These are phyloP conservation scores for Incurvaria masculella DNA, from an alignment of 2,888 invertebrate genomes.

Conservation along the genomic window DNA sequence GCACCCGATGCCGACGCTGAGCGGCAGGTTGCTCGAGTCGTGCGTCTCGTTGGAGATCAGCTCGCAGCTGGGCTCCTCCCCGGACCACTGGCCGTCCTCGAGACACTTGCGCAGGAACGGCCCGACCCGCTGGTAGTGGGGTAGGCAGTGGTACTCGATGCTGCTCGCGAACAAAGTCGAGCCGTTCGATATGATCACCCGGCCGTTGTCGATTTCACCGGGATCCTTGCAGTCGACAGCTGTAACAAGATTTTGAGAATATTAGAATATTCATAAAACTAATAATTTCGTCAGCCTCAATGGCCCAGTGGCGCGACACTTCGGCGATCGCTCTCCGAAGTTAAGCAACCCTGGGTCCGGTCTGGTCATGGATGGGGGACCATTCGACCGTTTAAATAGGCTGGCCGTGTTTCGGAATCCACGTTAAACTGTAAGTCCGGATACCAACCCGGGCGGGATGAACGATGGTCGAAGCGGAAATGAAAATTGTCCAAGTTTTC, in stretches of 20 bases:
- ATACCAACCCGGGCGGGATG: too few species aligned
- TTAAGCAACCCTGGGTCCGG: background rate
- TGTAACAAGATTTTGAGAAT: slow-evolving; percentile 34
- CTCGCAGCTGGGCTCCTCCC: slow-evolving; percentile 82
- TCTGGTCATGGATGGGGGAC: too few species aligned
- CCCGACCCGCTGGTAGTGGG: slow-evolving; percentile 77
- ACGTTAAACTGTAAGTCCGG: too few species aligned
- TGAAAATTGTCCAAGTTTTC: too few species aligned
- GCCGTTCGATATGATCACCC: slow-evolving; percentile 81
- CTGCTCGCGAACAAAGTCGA: slow-evolving; percentile 80
- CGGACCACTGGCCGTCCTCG: slow-evolving; percentile 84
- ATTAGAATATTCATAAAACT: background rate
- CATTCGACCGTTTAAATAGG: too few species aligned
- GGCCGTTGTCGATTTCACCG: slow-evolving; percentile 75
- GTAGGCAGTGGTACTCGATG: slow-evolving; percentile 87
- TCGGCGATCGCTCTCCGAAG: too few species aligned
- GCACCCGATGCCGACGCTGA: slow-evolving; percentile 81
- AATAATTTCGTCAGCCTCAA: too few species aligned
- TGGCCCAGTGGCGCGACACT: too few species aligned
- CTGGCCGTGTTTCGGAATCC: too few species aligned
- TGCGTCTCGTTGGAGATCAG: slow-evolving; percentile 65
- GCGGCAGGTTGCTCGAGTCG: slow-evolving; percentile 69
- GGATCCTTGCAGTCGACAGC: slow-evolving; percentile 85
- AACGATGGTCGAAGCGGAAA: too few species aligned
- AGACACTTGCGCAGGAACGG: slow-evolving; percentile 80